Evolutionary conservation across 2,888 invertebrate species (phyloP), one percentile per base, ranked within the genome.

Genomic region (Sphaeridia pumilis): DNA sequence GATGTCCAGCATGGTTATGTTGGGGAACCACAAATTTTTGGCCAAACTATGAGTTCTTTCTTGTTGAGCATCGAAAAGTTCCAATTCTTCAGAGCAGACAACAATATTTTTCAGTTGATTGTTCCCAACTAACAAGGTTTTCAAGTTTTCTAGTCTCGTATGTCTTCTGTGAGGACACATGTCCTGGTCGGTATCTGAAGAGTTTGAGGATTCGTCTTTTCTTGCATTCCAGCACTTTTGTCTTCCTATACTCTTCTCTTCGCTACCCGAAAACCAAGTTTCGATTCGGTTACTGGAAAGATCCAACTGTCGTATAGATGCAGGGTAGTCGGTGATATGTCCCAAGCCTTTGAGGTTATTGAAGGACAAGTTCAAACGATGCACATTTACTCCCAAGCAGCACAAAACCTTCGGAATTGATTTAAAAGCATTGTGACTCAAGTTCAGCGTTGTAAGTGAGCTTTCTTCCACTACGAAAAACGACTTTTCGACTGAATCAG

Each of bases 1-100:
- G 24, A 97, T 81, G 70, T 97, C 95, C 68, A 98, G 71, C 84
- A 93, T 92, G 3, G 92, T 90, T 51, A 98, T 77, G 69, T 86
- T 85, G 0, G 97, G 97, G 72, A 90, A 94, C 67, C 94, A 78
- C 2, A 94, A 76, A 0, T 79, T 76, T 67, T 81, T 81, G 27
- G 78, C 31, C 12, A 50, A 45, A 20, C 24, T 35, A 2, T 36
- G 24, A 28, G 60, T 61, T 24, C 75, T 74, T 25, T 76, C 68
- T 57, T 76, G 80, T 25, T 65, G 65, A 17, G 64, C 65, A 0
- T 85, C 84, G 63, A 85, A 84, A 62, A 87, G 82, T 25, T 58
- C 63, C 21, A 31, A 42, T 4, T 52, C 54, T 22, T 56, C 57
- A 2, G 55, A 46, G 27, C 60, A 60, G 20, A 62, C 0, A 85